Percentiles rank a stretch among this genome's conserved stretches.
Evolutionary conservation across 2,888 invertebrate species (phyloP).

Genomic region (Chymomyza amoena): DNA sequence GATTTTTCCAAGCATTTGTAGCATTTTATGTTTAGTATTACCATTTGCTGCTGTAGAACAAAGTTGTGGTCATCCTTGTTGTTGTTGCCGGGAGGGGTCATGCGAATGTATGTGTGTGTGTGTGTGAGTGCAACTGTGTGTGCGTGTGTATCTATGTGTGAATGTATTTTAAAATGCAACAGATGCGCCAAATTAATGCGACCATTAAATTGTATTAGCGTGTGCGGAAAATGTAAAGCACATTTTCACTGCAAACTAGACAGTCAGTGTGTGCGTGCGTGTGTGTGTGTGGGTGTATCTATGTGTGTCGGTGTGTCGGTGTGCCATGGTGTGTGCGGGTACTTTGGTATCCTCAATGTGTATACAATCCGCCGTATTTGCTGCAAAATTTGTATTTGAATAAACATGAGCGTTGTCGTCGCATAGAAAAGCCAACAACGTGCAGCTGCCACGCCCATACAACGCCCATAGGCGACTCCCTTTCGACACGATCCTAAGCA

Average conservation of each 20-base stretch:
- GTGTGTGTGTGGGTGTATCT: slow-evolving; percentile 11
- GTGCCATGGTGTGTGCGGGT: slow-evolving; percentile 34
- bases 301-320: slow-evolving; percentile 31
- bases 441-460: slow-evolving; percentile 4
- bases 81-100: not conserved
- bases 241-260: slow-evolving; percentile 26
- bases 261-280: slow-evolving; percentile 9
- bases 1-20: slow-evolving; percentile 30
- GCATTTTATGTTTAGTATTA: not conserved
- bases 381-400: slow-evolving; percentile 43
- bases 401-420: slow-evolving; percentile 66
- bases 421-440: slow-evolving; percentile 65
- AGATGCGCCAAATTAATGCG: slow-evolving; percentile 72
- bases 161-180: slow-evolving; percentile 67
- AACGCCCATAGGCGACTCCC: not conserved
- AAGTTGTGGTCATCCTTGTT: slow-evolving; percentile 13
- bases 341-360: slow-evolving; percentile 37
- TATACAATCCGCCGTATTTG: not conserved
- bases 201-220: slow-evolving; percentile 72
- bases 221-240: slow-evolving; percentile 63
- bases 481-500: not conserved
- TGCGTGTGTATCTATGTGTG: slow-evolving; percentile 25
- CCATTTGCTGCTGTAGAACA: slow-evolving; percentile 47
- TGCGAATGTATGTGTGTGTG: slow-evolving; percentile 39
- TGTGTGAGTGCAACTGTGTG: slow-evolving; percentile 21